Evolutionary conservation across 1,140 invertebrate species (phyloP), one percentile per base, ranked within the genome.

Genomic region (Sycobia sp.): DNA sequence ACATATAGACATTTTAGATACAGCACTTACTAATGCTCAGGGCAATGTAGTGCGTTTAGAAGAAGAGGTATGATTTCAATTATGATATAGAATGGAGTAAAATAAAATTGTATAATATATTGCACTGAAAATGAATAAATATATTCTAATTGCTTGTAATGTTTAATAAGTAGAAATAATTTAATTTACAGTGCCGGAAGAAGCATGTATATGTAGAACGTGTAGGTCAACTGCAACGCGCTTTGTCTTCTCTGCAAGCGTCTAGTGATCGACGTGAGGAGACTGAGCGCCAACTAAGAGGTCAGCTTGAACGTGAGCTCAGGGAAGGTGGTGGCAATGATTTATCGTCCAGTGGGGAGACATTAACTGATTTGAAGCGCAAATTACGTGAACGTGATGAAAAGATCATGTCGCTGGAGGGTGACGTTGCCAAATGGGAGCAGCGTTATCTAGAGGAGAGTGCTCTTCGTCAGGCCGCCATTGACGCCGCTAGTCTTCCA

Each of bases 1-100:
- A 16, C 93, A 96, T 79, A 96, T 97, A 73, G 93, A 95, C 71
- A 95, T 97, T 69, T 83, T 97, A 29, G 95, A 97, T 74, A 93
- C 90, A 23, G 94, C 94, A 41, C 82, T 97, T 25, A 93, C 91
- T 18, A 95, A 94, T 80, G 93, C 94, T 16, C 94, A 96, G 80
- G 86, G 88, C 51, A 94, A 94, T 77, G 91, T 96, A 44, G 89
- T 95, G 20, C 84, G 91, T 43, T 84, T 96, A 9, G 94, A 97
- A 82, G 92, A 95, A 81, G 94, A 96, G 83, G 90, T 93, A 83
- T 71, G 65, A 25, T 51, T 51, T 14, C 14, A 32, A 7, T 32
- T 32, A 32, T 34, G 27, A 36, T 43, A 49, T 20, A 23, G 11
- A 25, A 56, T 2, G 9, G 4, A 36, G 43, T 4, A 18, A 38